Conservation (phyloP, 2,113 vertebrate genomes). For the Ageneiosus marmoratus region DNA sequence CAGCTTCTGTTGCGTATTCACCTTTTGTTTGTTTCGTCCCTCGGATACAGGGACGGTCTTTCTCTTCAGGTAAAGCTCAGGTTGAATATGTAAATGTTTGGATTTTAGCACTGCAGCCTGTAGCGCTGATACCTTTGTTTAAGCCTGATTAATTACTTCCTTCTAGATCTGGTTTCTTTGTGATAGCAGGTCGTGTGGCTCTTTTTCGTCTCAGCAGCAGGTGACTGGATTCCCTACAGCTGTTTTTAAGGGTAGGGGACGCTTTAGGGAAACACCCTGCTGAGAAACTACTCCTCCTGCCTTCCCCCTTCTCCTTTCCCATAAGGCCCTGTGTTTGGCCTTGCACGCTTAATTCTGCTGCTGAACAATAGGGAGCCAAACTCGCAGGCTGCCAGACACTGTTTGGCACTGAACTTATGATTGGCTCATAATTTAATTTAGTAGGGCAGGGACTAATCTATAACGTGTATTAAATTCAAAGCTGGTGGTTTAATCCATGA, state of each 20-base stretch:
- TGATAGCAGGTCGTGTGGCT: constrained; percentile 46
- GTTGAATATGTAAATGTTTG: background rate
- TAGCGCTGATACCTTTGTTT: background rate
- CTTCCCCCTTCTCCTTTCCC: constrained; percentile 4
- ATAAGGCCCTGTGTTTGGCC: constrained; percentile 34
- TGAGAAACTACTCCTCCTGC: background rate
- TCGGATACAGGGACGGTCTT: constrained; percentile 54
- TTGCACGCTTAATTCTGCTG: constrained; percentile 20
- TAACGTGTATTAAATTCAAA: background rate
- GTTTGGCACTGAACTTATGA: constrained; percentile 19
- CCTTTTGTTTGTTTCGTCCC: constrained; percentile 28
- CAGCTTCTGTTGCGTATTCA: constrained; percentile 31
- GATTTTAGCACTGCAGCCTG: background rate
- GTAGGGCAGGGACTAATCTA: constrained; percentile 1
- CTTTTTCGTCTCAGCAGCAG: constrained; percentile 56
- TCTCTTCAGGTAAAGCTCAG: constrained; percentile 57
- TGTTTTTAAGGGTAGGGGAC: constrained; percentile 54
- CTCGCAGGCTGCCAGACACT: constrained; percentile 6
- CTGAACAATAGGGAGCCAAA: constrained; percentile 6
- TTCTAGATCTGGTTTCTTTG: constrained; percentile 25
- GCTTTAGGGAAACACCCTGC: constrained; percentile 43
- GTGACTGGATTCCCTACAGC: constrained; percentile 52
- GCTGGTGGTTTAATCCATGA: constrained; percentile 17
- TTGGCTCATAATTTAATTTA: constrained; percentile 12
- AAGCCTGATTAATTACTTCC: constrained; percentile 23